These are phyloP conservation scores for Stichodactyla helianthus DNA, from an alignment of 64 coral and sea anemone genomes.

Conservation along the genomic window DNA sequence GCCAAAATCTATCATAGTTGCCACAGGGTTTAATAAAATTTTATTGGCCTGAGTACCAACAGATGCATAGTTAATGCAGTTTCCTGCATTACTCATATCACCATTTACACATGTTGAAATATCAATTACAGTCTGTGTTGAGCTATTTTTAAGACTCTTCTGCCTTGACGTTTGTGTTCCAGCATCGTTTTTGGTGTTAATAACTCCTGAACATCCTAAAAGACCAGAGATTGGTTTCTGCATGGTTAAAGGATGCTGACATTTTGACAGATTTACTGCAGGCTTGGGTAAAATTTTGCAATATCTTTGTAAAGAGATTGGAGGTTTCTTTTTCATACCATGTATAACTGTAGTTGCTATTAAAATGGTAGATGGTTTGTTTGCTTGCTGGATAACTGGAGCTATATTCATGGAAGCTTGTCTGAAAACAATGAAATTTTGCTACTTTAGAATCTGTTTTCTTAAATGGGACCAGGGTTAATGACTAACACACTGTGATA, in stretches of 20 bases:
- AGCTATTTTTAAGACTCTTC: neutral
- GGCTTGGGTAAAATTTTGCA: slow-evolving; percentile 16
- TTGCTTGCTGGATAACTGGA: neutral
- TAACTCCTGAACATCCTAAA: neutral
- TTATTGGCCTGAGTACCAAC: slow-evolving; percentile 49
- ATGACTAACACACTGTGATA: no score
- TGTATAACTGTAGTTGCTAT: neutral
- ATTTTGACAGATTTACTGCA: neutral
- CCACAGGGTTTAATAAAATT: neutral
- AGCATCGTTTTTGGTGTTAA: slow-evolving; percentile 11
- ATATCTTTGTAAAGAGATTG: neutral
- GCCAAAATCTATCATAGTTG: slow-evolving; percentile 18
- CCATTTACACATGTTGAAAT: neutral
- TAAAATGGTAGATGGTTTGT: neutral
- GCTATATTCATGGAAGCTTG: neutral
- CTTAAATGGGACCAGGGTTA: no score
- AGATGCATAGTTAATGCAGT: slow-evolving; percentile 29
- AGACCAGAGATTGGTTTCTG: neutral
- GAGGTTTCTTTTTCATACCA: neutral
- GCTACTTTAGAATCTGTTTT: no score
- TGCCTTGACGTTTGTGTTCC: neutral
- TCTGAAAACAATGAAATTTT: neutral
- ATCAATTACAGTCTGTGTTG: neutral
- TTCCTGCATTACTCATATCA: neutral
- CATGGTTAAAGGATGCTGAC: neutral